Base-by-base conservation (phyloP, 1,140 invertebrate genomes). In the Matsumurasca onukii region DNA sequence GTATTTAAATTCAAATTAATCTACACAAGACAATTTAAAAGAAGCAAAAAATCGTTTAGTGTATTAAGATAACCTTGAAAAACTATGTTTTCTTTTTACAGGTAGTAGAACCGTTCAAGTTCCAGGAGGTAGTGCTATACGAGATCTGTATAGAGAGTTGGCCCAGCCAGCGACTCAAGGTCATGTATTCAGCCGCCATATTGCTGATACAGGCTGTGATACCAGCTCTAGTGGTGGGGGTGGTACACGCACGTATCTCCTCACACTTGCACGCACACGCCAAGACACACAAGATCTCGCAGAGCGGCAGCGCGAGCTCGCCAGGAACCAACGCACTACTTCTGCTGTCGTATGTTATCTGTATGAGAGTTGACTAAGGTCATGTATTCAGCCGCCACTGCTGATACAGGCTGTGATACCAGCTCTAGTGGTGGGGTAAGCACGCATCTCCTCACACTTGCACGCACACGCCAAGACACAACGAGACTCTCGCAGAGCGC, bases 391-490 rank as follows among this genome's bases (percentile, higher is more conserved):
- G n/a, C n/a, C n/a, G n/a, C n/a, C n/a, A n/a, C 77, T 86, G 68
- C 71, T 86, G 31, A 77, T 84, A n/a, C 83, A 85, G 73, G 84
- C 86, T 67, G 76, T 86, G 31, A 78, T 85, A 15, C 85, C 85
- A 0, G 82, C 83, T 45, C 71, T 81, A 20, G 84, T 85, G 15
- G 78, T 87, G 3, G 75, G 75, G 12, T 84, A 87, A 72, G 78
- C 81, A 2, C 72, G 80, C 29, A 86, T 86, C 24, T 83, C 79
- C 27, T 72, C 77, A 2, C 80, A 82, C 72, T 73, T 84, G 22
- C 77, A 78, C 59, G 69, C 71, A 27, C 76, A 78, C 52, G 73
- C 75, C 1, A 71, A 66, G 29, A 74, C 72, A 20, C 76, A 77
- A 59, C 72, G 63, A 22, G 75, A 77, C 69, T 73, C 76, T 0